Base-by-base conservation (phyloP, 37 sponge, comb jelly and placozoan species). In the Halisarca cf. caerulea region DNA sequence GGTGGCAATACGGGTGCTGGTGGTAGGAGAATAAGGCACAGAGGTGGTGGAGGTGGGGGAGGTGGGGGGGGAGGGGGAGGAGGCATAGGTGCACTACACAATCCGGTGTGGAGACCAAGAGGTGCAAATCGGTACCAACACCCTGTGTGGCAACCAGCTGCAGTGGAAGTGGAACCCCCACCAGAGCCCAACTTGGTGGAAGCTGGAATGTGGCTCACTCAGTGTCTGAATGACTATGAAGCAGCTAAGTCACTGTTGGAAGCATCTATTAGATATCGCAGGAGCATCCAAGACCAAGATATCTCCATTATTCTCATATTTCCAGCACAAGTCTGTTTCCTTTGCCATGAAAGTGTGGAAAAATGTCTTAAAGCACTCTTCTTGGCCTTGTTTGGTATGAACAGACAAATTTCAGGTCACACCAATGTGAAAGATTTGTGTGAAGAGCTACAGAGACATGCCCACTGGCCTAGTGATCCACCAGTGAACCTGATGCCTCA, bases 301-400 rank as follows among this genome's bases (percentile, higher is more conserved):
- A 42, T 43, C 9, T 30, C 30, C 5, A 23, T 62, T n/a, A 24
- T 74, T 5, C 45, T 40, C 11, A 21, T 74, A 20, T 91, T 87
- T 66, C 91, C 91, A 41, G 89, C 90, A 15, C 84, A 85, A 0
- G 81, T 92, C 23, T 92, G 93, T 79, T 92, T 92, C 40, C 84
- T 92, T 0, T 79, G 82, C 28, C 93, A 92, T 79, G 93, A 92
- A 18, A 69, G 54, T 23, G 87, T 84, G 0, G 93, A 92, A 43
- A 92, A 92, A 74, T 82, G 86, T 61, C 6, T 74, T 42, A 74
- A 74, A 39, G 44, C 77, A 7, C 45, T 74, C 42, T 74, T 74
- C 45, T 37, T 74, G 1, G 77, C 77, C 17, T 44, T 74, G 45
- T 74, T 25, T 74, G 77, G 77, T 4, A 33, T 74, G 45, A 23